Evolutionary conservation across 2,113 vertebrate genomes (phyloP).

Genomic region (Chionomys nivalis): DNA sequence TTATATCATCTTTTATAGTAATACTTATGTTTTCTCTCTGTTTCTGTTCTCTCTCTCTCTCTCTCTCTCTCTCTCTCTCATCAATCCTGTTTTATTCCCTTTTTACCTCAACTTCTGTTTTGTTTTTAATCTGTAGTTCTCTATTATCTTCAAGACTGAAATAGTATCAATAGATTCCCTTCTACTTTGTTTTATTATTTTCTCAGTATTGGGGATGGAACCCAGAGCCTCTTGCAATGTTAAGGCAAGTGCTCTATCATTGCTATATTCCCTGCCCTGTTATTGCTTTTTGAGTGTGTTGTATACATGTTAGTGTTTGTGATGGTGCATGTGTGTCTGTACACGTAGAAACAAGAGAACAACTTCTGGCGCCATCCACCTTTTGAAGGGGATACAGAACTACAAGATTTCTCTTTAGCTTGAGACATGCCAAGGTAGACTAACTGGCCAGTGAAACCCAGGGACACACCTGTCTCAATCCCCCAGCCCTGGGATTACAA

Average conservation of each 20-base stretch:
- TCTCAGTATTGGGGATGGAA: background rate
- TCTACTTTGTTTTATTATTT: background rate
- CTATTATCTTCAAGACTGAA: conserved; percentile 21
- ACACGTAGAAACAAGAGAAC: background rate
- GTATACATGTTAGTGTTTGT: background rate
- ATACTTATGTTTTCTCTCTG: background rate
- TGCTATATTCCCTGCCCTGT: background rate
- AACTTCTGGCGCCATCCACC: background rate
- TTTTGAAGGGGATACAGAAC: background rate
- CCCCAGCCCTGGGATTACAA: background rate
- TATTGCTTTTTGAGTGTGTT: background rate
- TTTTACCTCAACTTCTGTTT: background rate
- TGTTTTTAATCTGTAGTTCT: conserved; percentile 33
- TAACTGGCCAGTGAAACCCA: background rate
- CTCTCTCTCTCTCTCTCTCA: background rate
- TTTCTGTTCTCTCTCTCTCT: conserved; percentile 13
- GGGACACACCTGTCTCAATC: background rate
- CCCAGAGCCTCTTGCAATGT: background rate
- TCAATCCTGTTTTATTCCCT: background rate
- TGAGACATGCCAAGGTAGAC: background rate
- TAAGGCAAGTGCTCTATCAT: background rate
- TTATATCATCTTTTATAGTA: conserved; percentile 14
- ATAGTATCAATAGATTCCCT: background rate
- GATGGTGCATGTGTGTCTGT: background rate
- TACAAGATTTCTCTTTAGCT: background rate